phyloP scores from a whole-genome alignment of 2,113 vertebrate species.

The Triplophysa tibetana region DNA sequence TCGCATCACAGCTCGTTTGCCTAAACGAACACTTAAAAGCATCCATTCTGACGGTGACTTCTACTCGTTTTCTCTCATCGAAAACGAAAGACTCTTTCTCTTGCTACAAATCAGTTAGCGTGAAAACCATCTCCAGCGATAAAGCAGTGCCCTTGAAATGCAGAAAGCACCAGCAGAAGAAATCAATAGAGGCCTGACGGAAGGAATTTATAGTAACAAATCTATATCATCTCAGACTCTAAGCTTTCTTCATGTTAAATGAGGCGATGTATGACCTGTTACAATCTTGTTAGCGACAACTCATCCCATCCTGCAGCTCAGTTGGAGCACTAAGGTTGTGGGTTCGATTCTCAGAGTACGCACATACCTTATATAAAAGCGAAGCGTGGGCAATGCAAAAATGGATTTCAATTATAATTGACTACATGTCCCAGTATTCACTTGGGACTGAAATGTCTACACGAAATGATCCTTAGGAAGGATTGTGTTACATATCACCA shows the following conservation, averaged over 20 bases:
- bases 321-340: too few relatives aligned
- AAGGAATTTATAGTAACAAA: constrained; percentile 42
- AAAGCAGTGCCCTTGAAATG: constrained; percentile 47
- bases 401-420: constrained; percentile 35
- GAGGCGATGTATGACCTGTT: constrained; percentile 18
- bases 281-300: constrained; percentile 1
- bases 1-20: too few relatives aligned
- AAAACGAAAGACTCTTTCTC: neutral
- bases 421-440: constrained; percentile 23
- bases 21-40: too few relatives aligned
- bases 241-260: neutral
- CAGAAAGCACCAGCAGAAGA: constrained; percentile 4
- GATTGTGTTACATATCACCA: constrained; percentile 9
- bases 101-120: neutral
- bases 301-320: too few relatives aligned
- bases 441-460: neutral
- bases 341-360: too few relatives aligned
- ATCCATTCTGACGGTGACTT: too few relatives aligned
- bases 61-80: neutral
- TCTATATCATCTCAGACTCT: constrained; percentile 20
- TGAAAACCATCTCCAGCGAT: constrained; percentile 1
- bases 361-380: too few relatives aligned
- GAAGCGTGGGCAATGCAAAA: too few relatives aligned
- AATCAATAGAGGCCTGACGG: constrained; percentile 34
- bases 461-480: neutral